phyloP scores from a whole-genome alignment of 2,797 vertebrate genomes.

The Artibeus lituratus region DNA sequence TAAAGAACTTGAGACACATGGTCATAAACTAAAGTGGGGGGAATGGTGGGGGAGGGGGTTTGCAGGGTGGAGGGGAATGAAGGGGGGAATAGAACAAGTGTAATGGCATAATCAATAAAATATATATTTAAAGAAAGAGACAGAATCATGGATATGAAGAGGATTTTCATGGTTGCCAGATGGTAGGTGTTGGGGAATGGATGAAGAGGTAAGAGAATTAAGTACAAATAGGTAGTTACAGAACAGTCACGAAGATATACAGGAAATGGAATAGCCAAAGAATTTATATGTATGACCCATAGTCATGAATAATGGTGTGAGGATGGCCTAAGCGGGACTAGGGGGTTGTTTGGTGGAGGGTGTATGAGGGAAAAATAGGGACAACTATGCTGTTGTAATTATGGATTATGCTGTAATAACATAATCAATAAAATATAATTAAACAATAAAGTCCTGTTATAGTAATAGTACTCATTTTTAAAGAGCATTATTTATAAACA shows the following conservation, averaged over 20 bases:
- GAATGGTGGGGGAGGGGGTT: too few species aligned
- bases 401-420: not conserved
- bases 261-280: not conserved
- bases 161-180: not conserved
- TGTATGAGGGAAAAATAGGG: not conserved
- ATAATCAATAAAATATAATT: not conserved
- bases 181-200: not conserved
- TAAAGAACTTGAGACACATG: too few species aligned
- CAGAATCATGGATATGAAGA: not conserved
- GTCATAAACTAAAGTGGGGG: too few species aligned
- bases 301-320: not conserved
- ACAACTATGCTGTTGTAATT: not conserved
- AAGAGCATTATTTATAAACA: constrained; percentile 34
- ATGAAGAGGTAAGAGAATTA: not conserved
- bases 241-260: not conserved
- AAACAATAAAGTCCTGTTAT: not conserved
- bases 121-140: too few species aligned
- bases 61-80: too few species aligned
- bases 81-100: too few species aligned
- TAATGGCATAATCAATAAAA: too few species aligned
- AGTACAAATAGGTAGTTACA: not conserved
- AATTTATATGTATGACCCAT: not conserved
- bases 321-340: not conserved
- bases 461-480: constrained; percentile 38
- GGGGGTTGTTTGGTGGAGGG: not conserved